Evolutionary conservation across 2,113 vertebrate species (phyloP).

Genomic region (Halichoeres trimaculatus): DNA sequence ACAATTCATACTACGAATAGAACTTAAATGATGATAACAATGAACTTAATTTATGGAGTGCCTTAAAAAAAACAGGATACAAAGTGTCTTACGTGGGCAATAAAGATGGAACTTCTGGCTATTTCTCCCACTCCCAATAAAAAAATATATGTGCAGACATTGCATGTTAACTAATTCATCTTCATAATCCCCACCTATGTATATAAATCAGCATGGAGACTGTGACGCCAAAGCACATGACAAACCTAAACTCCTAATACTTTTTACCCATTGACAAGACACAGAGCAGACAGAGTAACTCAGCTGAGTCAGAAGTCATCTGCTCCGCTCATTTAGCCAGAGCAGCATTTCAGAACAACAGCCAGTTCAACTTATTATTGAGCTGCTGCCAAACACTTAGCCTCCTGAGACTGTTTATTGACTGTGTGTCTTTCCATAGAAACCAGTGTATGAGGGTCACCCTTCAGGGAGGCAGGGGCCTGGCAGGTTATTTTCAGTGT

Average conservation of each 20-base stretch:
- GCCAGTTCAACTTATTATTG: constrained; percentile 39
- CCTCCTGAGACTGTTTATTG: constrained; percentile 44
- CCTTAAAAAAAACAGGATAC: too few species aligned
- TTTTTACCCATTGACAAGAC: background rate
- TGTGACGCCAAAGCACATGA: background rate
- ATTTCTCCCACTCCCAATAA: too few species aligned
- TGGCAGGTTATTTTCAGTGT: constrained; percentile 71
- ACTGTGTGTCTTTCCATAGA: constrained; percentile 61
- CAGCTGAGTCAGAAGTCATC: constrained; percentile 27
- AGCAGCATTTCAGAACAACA: constrained; percentile 34
- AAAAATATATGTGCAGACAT: background rate
- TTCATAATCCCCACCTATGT: constrained; percentile 5
- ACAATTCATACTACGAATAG: too few species aligned
- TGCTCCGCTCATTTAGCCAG: constrained; percentile 31
- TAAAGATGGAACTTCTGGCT: too few species aligned
- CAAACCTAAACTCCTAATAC: background rate
- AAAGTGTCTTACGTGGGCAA: too few species aligned
- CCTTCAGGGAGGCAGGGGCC: constrained; percentile 40
- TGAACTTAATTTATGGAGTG: too few species aligned
- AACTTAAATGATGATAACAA: too few species aligned
- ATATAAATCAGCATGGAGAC: constrained; percentile 1
- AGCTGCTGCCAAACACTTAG: constrained; percentile 47
- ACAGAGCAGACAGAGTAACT: background rate
- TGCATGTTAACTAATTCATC: constrained; percentile 55
- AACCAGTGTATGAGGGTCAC: constrained; percentile 70